Base-by-base conservation (phyloP, 2,797 vertebrate genomes). In the Microctenopoma lineatum region DNA sequence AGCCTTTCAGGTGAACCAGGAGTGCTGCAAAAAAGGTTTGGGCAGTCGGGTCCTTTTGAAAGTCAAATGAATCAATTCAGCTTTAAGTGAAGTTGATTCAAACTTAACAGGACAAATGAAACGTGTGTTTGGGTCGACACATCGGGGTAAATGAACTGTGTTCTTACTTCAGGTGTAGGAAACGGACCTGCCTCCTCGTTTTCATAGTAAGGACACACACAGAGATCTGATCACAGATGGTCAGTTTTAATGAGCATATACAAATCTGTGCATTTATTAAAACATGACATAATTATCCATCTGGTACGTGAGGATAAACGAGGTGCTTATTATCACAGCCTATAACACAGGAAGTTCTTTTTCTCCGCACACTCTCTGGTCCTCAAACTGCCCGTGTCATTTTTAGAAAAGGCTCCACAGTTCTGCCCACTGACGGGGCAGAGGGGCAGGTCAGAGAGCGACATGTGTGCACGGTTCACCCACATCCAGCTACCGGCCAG, bases 311-410 rank as follows among this genome's bases (percentile, higher is more conserved):
- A 29, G 27, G 27, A 29, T 29, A 6, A 29, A 29, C 27, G 5
- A 29, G 4, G 27, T 29, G 27, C 4, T 45, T 21, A 41, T 1
- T 3, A 25, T 1, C 0, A 4, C 7, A 1, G 12, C 2, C 4
- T 6, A 34, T 87, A 87, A 60, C 84, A 90, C 16, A 90, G 51
- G 56, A 89, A 88, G 72, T 86, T 82, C 18, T 42, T 81, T 8
- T 9, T 82, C 45, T 81, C 70, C 0, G 4, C 0, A 46, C 85
- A 89, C 74, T 85, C 50, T 6, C 50, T 59, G 52, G 5, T 1
- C 55, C 66, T 15, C 16, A 84, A 0, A 2, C 4, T 4, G 25
- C 27, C 46, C 0, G 14, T 7, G 32, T 18, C 0, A 0, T n/a
- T 53, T 45, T 50, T 82, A 8, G 55, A 13, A 0, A 88, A 10